A percentile compares a stretch with the other conserved stretches of the same genome.
Conservation (phyloP, 2,888 invertebrate species). For the Sesia bembeciformis region DNA sequence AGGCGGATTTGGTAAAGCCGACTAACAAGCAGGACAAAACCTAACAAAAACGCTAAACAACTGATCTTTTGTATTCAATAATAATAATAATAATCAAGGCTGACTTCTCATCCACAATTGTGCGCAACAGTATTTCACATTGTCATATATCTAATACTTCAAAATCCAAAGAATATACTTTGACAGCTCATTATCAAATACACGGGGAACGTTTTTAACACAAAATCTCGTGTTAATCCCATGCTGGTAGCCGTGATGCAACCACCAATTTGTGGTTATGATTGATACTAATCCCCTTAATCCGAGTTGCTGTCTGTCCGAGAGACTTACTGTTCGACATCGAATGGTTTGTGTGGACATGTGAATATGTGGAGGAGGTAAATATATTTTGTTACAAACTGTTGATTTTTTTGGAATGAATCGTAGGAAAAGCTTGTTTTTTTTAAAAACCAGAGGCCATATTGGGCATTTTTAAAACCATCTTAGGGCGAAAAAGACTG, state of each 20-base stretch:
- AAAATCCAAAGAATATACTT: not conserved
- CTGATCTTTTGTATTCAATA: no score
- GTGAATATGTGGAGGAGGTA: not conserved
- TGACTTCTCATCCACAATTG: no score
- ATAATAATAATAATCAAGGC: no score
- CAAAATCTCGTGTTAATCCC: conserved; percentile 21
- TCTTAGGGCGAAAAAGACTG: no score
- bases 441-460: no score
- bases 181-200: not conserved
- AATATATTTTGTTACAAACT: not conserved
- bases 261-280: conserved; percentile 54
- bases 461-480: no score
- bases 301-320: conserved; percentile 41
- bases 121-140: no score
- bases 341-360: not conserved
- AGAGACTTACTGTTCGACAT: conserved; percentile 31
- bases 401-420: not conserved
- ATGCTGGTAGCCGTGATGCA: conserved; percentile 45
- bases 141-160: no score
- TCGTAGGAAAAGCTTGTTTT: no score
- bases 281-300: conserved; percentile 67
- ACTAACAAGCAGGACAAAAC: no score
- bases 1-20: no score
- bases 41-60: no score
- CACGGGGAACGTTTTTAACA: not conserved